Conservation (phyloP, 2,797 vertebrate genomes). For the Borostomias antarcticus region DNA sequence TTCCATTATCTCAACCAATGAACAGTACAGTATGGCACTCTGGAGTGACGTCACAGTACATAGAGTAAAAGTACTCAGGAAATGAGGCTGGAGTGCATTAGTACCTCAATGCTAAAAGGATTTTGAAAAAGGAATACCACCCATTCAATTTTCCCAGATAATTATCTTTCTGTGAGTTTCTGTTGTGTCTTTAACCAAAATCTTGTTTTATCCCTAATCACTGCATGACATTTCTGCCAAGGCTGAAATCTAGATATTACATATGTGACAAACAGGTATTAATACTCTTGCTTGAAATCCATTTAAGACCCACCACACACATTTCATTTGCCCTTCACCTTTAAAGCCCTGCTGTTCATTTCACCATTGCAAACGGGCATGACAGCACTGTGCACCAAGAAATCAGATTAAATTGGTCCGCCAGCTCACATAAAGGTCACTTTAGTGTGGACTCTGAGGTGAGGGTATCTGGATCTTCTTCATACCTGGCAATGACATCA, state of each 20-base stretch:
- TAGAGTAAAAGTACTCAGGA: background rate
- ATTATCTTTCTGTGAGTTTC: constrained; percentile 28
- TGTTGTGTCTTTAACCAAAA: constrained; percentile 46
- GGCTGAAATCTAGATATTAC: constrained; percentile 49
- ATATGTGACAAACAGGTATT: constrained; percentile 33
- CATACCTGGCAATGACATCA: constrained; percentile 51
- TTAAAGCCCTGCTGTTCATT: constrained; percentile 46
- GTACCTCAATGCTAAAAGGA: constrained; percentile 13
- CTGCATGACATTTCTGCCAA: constrained; percentile 54
- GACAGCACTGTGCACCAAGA: constrained; percentile 8
- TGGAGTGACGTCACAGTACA: background rate
- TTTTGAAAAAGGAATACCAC: constrained; percentile 29
- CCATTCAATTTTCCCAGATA: constrained; percentile 14
- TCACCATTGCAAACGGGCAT: constrained; percentile 21
- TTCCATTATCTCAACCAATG: background rate
- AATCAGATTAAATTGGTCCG: constrained; percentile 39
- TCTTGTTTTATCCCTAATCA: constrained; percentile 58
- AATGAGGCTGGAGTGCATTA: constrained; percentile 13
- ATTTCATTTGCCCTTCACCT: constrained; percentile 31
- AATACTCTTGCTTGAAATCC: background rate
- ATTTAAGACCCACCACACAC: background rate
- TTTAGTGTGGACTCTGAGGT: constrained; percentile 24
- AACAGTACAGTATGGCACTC: background rate
- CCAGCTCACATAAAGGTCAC: constrained; percentile 52
- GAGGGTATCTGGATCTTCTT: constrained; percentile 51